phyloP scores from a whole-genome alignment of 2,797 vertebrate genomes.

The Cheirogaleus major region DNA sequence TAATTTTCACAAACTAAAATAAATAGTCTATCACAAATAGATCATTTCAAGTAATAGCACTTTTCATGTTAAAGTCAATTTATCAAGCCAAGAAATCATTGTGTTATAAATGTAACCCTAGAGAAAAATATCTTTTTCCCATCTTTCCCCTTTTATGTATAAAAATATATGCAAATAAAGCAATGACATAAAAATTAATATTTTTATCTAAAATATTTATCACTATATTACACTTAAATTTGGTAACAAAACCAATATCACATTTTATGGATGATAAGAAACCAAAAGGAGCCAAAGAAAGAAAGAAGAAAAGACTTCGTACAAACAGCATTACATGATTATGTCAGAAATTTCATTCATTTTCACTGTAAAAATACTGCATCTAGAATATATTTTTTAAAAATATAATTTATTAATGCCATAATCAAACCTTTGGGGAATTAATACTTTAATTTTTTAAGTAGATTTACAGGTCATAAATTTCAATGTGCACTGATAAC shows the following conservation, averaged over 20 bases:
- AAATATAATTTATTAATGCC: conserved; percentile 7
- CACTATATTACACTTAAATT: not conserved
- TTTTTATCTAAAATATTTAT: not conserved
- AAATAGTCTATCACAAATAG: not conserved
- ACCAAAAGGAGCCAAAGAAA: not conserved
- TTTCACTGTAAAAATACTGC: not conserved
- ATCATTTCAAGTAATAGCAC: not conserved
- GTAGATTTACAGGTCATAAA: conserved; percentile 22
- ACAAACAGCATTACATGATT: not conserved
- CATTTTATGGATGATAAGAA: not conserved
- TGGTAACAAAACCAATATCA: not conserved
- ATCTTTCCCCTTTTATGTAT: not conserved
- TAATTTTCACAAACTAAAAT: not conserved
- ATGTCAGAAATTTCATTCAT: not conserved
- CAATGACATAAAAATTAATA: not conserved
- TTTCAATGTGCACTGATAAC: not conserved
- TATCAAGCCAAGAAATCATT: not conserved
- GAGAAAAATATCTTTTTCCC: not conserved
- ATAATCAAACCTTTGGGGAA: not conserved
- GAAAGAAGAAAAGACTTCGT: not conserved
- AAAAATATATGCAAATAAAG: not conserved
- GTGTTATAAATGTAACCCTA: not conserved
- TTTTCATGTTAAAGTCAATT: not conserved
- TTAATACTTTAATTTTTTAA: not conserved
- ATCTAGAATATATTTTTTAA: conserved; percentile 9